Evolutionary conservation across 2,113 vertebrate species (phyloP), one percentile per base, ranked within the genome.

Genomic region (Pomatostomus ruficeps): DNA sequence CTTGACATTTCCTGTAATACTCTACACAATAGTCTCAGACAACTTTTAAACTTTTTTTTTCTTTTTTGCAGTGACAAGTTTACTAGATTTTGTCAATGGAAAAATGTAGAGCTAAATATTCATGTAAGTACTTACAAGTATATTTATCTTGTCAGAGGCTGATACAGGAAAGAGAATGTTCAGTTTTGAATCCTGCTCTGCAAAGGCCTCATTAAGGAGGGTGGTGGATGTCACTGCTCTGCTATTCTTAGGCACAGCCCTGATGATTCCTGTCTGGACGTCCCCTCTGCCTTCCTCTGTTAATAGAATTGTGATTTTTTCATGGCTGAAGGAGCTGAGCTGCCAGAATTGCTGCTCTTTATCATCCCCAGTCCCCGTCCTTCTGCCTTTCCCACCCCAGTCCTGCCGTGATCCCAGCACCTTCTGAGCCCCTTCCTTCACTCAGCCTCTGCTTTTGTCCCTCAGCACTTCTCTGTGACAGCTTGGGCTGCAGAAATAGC

Each of bases 31-130:
- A 55, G 66, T 80, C 91, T 91, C 58, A 57, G 77, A 74, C 93
- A 70, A 97, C 83, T 95, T 86, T 29, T 75, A 17, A 87, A 90
- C 67, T 90, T 75, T 77, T 87, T 54, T 87, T 63, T 80, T 43
- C 90, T 25, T 87, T 62, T 52, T 88, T 49, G 22, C 97, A 99
- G 99, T 85, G 99, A 99, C 97, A 99, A 99, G 96, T 99, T 99
- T 93, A 99, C 99, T 79, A 98, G 99, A 54, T 99, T 99, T 85
- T 99, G 99, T 96, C 99, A 99, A 97, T 99, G 99, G 99, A 99
- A 99, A 98, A 99, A 99, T 33, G 99, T 99, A 78, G 99, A 99
- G 95, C 98, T 99, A 96, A 99, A 99, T 97, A 99, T 99, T 96
- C 99, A 99, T 55, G 99, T 99, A 97, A 99, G 99, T 99, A 96